A percentile compares a stretch with the other conserved stretches of the same genome.
Conservation (phyloP, 2,113 vertebrate genomes). For the Pelecanus crispus region DNA sequence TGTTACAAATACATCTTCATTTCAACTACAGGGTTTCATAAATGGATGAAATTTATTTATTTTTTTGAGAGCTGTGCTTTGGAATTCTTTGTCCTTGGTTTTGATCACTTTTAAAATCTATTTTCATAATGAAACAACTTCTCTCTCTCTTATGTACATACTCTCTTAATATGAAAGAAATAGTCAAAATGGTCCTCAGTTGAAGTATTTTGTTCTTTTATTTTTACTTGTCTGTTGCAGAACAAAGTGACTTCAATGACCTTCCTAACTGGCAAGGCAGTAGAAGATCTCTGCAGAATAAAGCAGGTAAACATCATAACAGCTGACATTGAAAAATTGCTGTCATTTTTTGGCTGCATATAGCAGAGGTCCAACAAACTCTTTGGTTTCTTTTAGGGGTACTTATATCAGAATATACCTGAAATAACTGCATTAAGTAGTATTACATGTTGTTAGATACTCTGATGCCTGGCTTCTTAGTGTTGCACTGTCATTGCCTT, state of each 20-base stretch:
- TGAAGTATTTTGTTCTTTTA: neutral
- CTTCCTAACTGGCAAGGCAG: constrained; percentile 91
- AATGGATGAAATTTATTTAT: neutral
- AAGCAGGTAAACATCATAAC: constrained; percentile 86
- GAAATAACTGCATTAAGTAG: neutral
- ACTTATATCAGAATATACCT: neutral
- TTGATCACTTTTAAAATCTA: neutral
- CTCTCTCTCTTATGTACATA: neutral
- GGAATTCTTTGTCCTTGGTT: neutral
- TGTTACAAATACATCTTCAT: neutral
- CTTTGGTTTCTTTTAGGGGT: neutral
- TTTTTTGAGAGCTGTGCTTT: neutral
- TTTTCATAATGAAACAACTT: neutral
- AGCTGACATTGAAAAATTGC: neutral
- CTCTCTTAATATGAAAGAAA: neutral
- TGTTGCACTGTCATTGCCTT: neutral
- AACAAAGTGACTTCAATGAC: constrained; percentile 99
- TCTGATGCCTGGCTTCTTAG: neutral
- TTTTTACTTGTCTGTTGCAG: constrained; percentile 69
- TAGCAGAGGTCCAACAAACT: neutral
- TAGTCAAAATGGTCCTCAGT: neutral
- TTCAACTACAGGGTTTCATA: neutral
- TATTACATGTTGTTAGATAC: neutral
- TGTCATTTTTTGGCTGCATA: neutral
- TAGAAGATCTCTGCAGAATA: constrained; percentile 97